phyloP scores from a whole-genome alignment of 2,888 invertebrate genomes.

The Zonitis immaculata region DNA sequence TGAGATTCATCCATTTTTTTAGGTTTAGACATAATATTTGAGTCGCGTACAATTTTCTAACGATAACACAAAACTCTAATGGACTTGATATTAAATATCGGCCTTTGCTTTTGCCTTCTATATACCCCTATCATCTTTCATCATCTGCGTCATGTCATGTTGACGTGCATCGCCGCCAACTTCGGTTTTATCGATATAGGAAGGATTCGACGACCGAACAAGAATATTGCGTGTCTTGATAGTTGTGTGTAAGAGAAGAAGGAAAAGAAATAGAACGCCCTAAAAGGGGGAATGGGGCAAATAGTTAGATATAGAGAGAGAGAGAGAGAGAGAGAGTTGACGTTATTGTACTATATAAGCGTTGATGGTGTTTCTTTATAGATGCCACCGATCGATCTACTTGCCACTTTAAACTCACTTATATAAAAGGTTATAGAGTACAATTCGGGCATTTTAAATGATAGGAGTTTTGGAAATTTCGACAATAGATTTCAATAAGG shows the following conservation, averaged over 20 bases:
- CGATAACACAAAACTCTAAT: slow-evolving; percentile 38
- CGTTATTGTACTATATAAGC: too few species aligned
- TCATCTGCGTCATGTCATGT: slow-evolving; percentile 40
- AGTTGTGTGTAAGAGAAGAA: background rate
- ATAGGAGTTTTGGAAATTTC: background rate
- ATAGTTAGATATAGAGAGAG: too few species aligned
- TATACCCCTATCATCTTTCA: slow-evolving; percentile 45
- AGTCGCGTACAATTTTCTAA: background rate
- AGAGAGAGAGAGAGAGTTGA: too few species aligned
- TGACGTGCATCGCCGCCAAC: slow-evolving; percentile 34
- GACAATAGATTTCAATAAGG: background rate
- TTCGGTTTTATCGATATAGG: slow-evolving; percentile 29
- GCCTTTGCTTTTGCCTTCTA: slow-evolving; percentile 36
- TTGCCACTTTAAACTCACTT: slow-evolving; percentile 34
- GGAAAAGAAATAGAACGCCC: too few species aligned
- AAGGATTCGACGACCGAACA: slow-evolving; percentile 18
- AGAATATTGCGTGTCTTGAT: slow-evolving; percentile 4
- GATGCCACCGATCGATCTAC: slow-evolving; percentile 30
- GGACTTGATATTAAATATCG: slow-evolving; percentile 45
- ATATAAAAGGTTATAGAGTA: slow-evolving; percentile 8
- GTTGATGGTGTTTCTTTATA: slow-evolving; percentile 12
- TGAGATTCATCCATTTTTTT: too few species aligned
- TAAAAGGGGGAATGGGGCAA: too few species aligned
- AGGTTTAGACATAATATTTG: slow-evolving; percentile 10
- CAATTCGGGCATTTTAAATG: background rate